Evolutionary conservation across 2,888 invertebrate genomes (phyloP), one percentile per base, ranked within the genome.

Genomic region (Agrypnus murinus): DNA sequence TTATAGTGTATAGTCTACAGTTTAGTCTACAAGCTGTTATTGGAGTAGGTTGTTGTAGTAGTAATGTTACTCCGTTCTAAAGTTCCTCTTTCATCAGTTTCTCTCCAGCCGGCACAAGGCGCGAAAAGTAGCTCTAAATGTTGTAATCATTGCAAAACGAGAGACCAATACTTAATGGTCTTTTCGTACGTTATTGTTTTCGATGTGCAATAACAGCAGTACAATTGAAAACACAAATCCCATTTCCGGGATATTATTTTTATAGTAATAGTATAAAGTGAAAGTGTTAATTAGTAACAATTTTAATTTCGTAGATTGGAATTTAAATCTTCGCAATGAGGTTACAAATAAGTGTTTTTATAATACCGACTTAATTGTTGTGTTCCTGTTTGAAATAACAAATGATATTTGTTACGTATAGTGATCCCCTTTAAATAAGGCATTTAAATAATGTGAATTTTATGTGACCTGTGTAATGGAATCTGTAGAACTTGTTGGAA

Each of bases 261-360:
- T 55, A 10, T 9, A 36, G 9, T 25, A 3, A 25, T 25, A 3
- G 5, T 25, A 25, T 25, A 25, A 64, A 55, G 64, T 64, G 64
- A 64, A 64, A 64, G 64, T 64, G 53, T 12, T 59, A 57, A 59
- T 59, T 59, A 45, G 59, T 25, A 45, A 45, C 59, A 45, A 59
- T 45, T 59, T 59, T 25, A 38, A 50, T 48, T 31, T 36, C n/a
- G 25, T n/a, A 8, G 31, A 25, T n/a, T n/a, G 7, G 31, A 50
- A 19, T 43, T 43, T 43, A 43, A 15, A 15, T 15, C 43, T 14
- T 15, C 8, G 31, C 50, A 50, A 50, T 31, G 31, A 50, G 50
- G 50, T 50, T 50, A 50, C 50, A 31, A 31, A 25, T 31, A 31
- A 50, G 50, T 3, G 3, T 14, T 32, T 19, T 50, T 50, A 3